Evolutionary conservation across 1,140 invertebrate species (phyloP).

Genomic region (Hermetia illucens): DNA sequence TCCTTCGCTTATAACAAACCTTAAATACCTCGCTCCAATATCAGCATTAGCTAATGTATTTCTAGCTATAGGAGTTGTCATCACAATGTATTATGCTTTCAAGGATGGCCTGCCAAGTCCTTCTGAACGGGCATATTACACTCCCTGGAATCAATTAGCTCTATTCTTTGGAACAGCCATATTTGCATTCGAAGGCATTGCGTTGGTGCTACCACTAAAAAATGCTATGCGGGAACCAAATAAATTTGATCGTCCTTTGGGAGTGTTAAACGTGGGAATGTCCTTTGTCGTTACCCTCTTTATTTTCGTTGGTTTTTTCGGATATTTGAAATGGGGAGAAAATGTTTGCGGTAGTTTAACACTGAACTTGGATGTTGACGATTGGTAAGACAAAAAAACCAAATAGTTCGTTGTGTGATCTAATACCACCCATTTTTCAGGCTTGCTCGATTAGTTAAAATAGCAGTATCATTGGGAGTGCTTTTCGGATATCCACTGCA

Average conservation of each 20-base stretch:
- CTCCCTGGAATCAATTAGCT: slow-evolving; percentile 41
- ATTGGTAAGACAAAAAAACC: slow-evolving; percentile 16
- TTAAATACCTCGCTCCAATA: slow-evolving; percentile 57
- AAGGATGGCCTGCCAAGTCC: slow-evolving; percentile 50
- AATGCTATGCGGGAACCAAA: slow-evolving; percentile 75
- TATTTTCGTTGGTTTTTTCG: slow-evolving; percentile 64
- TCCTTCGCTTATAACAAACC: slow-evolving; percentile 57
- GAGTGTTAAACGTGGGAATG: slow-evolving; percentile 80
- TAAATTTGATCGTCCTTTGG: slow-evolving; percentile 56
- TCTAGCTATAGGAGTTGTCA: slow-evolving; percentile 46
- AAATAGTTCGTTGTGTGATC: neutral
- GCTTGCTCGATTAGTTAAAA: slow-evolving; percentile 38
- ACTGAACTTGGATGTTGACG: slow-evolving; percentile 40
- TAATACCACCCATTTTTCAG: slow-evolving; percentile 22
- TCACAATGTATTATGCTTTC: slow-evolving; percentile 54
- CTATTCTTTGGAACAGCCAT: slow-evolving; percentile 64
- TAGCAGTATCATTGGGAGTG: slow-evolving; percentile 60
- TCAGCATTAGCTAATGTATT: slow-evolving; percentile 58
- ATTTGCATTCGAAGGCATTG: slow-evolving; percentile 69
- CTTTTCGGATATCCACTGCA: slow-evolving; percentile 67
- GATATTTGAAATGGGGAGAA: slow-evolving; percentile 71
- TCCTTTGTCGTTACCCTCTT: slow-evolving; percentile 52
- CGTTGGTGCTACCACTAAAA: slow-evolving; percentile 70
- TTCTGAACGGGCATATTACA: slow-evolving; percentile 35
- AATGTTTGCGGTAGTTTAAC: slow-evolving; percentile 54